Evolutionary conservation across 2,888 invertebrate species (phyloP).

Genomic region (Morpho achilles): DNA sequence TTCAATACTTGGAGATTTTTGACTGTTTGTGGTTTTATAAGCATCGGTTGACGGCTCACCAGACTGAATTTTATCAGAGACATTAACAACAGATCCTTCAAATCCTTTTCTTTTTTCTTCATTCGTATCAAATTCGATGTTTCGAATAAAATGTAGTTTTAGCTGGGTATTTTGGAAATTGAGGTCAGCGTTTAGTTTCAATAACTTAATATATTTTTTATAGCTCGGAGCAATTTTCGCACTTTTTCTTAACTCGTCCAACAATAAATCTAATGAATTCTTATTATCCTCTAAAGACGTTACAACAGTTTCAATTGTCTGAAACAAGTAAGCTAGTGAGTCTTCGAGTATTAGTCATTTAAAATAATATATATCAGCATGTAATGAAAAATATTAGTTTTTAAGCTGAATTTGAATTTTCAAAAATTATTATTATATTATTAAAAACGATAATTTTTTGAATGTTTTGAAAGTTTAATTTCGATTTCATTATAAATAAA

Average conservation of each 20-base stretch:
- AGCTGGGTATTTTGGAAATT: conserved; percentile 45
- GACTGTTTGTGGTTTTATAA: not conserved
- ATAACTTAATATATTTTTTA: conserved; percentile 39
- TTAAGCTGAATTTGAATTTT: too few species aligned
- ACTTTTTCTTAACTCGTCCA: conserved; percentile 35
- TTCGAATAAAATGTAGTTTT: conserved; percentile 31
- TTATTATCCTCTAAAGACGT: conserved; percentile 39
- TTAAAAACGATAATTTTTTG: too few species aligned
- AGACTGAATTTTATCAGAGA: not conserved
- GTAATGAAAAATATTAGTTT: too few species aligned
- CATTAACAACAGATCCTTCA: not conserved
- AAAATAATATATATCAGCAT: too few species aligned
- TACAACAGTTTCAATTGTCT: conserved; percentile 39
- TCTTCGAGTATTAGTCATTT: too few species aligned
- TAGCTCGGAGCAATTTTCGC: conserved; percentile 32
- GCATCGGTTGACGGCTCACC: not conserved
- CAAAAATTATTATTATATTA: too few species aligned
- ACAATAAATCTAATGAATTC: conserved; percentile 33
- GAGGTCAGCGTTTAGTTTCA: conserved; percentile 40
- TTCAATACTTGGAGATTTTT: not conserved
- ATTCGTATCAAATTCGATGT: not conserved
- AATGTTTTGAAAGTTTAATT: too few species aligned
- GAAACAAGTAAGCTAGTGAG: conserved; percentile 20
- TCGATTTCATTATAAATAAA: too few species aligned
- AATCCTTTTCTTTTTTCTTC: not conserved